Evolutionary conservation across 2,113 vertebrate genomes (phyloP).

Genomic region (Campylomormyrus tamandua): DNA sequence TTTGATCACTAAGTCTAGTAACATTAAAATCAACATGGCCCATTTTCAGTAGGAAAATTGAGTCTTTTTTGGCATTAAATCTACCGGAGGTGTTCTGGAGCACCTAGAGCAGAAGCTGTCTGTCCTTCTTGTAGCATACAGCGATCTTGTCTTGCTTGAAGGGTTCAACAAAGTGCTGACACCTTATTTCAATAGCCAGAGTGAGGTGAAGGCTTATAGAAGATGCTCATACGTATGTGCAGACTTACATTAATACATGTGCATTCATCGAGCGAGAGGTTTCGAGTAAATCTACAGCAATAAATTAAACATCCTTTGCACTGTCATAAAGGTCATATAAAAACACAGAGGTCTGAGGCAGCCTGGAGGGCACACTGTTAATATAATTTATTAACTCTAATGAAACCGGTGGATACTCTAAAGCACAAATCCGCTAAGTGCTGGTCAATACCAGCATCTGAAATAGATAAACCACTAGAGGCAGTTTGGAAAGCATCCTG

Average conservation of each 20-base stretch:
- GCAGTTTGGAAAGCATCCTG: background rate
- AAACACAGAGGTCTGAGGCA: background rate
- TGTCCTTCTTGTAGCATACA: background rate
- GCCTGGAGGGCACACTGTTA: background rate
- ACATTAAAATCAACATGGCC: background rate
- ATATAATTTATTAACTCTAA: background rate
- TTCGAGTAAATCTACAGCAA: background rate
- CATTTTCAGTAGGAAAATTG: background rate
- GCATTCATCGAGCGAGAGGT: background rate
- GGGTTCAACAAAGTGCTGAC: background rate
- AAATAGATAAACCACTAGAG: background rate
- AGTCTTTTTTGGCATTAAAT: background rate
- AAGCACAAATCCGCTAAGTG: background rate
- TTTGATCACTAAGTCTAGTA: slow-evolving; percentile 5
- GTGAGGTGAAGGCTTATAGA: background rate
- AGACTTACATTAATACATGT: background rate
- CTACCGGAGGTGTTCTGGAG: too few relatives aligned
- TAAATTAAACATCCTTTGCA: background rate
- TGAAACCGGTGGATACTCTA: background rate
- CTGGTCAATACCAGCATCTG: background rate
- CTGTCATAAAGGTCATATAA: background rate
- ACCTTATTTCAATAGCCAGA: background rate
- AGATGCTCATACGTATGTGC: background rate
- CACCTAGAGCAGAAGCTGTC: background rate
- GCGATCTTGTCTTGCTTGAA: background rate